Evolutionary conservation across 2,888 invertebrate species (phyloP).

Genomic region (Sabatieria punctata): DNA sequence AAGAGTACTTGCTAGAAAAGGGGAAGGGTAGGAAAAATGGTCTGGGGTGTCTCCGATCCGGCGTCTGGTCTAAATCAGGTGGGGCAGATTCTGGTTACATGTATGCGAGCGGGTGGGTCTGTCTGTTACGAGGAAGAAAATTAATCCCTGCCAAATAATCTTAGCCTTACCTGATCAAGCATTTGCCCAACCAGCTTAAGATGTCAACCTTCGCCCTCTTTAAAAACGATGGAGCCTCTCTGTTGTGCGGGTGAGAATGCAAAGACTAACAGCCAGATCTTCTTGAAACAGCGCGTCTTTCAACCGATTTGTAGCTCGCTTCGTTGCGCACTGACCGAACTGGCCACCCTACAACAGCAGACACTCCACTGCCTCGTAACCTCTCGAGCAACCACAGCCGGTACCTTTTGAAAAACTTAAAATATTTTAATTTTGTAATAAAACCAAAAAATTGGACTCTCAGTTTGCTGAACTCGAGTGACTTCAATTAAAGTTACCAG

Average conservation of each 20-base stretch:
- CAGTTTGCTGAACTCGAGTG: no score
- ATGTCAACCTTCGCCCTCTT: slow-evolving; percentile 30
- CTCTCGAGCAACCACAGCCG: not conserved
- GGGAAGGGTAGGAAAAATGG: no score
- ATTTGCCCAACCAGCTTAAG: slow-evolving; percentile 57
- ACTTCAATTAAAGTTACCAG: no score
- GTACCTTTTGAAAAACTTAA: not conserved
- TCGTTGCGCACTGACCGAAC: slow-evolving; percentile 87
- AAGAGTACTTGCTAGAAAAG: no score
- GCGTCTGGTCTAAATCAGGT: no score
- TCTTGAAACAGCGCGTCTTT: slow-evolving; percentile 87
- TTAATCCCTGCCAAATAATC: no score
- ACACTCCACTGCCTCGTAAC: no score
- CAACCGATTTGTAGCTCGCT: slow-evolving; percentile 77
- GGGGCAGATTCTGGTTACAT: no score
- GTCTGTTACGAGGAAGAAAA: no score
- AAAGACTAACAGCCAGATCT: slow-evolving; percentile 72
- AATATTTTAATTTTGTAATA: slow-evolving; percentile 11
- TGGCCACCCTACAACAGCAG: slow-evolving; percentile 69
- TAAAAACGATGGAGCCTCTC: slow-evolving; percentile 76
- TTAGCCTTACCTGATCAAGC: slow-evolving; percentile 45
- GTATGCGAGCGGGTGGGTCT: no score
- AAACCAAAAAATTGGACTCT: no score
- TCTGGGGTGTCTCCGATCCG: no score
- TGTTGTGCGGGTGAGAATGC: slow-evolving; percentile 92